Evolutionary conservation across 2,797 vertebrate species (phyloP).

Genomic region (Hapalemur alaotrensis): DNA sequence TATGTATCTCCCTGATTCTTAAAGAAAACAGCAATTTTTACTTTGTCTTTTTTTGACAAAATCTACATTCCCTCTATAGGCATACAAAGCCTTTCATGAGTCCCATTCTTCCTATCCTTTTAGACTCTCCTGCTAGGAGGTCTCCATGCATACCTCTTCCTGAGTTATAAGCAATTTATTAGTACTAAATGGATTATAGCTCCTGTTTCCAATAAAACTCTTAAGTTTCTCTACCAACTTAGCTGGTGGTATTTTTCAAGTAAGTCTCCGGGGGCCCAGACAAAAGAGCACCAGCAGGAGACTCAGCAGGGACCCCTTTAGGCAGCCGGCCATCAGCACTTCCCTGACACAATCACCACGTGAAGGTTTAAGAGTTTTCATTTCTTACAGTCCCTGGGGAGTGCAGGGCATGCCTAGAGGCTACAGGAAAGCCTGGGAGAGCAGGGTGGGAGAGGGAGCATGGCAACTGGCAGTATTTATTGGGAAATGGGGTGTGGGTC

Average conservation of each 20-base stretch:
- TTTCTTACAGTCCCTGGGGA: background rate
- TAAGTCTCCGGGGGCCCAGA: background rate
- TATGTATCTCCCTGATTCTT: background rate
- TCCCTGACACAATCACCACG: background rate
- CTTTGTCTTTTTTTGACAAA: background rate
- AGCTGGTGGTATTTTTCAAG: background rate
- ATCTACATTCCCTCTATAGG: background rate
- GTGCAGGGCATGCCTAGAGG: background rate
- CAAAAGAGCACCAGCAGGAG: too few species aligned
- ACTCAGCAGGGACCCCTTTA: background rate
- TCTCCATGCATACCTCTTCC: background rate
- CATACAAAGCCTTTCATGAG: background rate
- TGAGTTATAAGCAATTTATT: background rate
- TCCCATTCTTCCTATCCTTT: background rate
- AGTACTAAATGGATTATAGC: background rate
- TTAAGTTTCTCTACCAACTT: background rate
- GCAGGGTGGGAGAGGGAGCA: background rate
- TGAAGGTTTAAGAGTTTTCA: background rate
- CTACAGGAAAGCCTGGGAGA: background rate
- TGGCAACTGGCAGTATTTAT: background rate
- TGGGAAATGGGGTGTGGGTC: background rate
- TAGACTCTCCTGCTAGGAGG: background rate
- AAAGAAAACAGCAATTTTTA: background rate
- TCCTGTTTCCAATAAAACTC: background rate
- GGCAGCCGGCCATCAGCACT: background rate